Evolutionary conservation across 2,797 vertebrate genomes (phyloP), one percentile per base, ranked within the genome.

Genomic region (Harpagifer antarcticus): DNA sequence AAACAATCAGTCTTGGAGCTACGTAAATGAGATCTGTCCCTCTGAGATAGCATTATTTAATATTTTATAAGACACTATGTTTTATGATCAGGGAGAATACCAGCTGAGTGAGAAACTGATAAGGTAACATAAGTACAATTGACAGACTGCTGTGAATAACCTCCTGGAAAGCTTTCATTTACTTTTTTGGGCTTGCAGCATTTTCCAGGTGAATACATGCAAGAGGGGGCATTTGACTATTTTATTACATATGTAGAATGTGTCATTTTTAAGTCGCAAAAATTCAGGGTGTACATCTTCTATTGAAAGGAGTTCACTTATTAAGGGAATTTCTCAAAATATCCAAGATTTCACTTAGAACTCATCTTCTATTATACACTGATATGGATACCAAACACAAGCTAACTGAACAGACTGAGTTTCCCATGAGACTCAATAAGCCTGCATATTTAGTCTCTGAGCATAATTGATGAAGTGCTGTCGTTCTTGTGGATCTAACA

Each of bases 381-480:
- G 23, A 71, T 54, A 43, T 14, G 9, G 49, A 79, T 57, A 47
- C 52, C 48, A 86, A 72, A 71, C 61, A 71, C 44, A 1, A 37
- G 62, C 74, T 61, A 19, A 40, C 56, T 7, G 65, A 84, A 48
- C 33, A 60, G 58, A 74, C 71, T 52, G 68, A 65, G 59, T 14
- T 57, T 87, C 86, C 82, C 82, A n/a, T 6, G 76, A 84, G 63
- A 86, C 37, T 69, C 74, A 84, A 59, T 72, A 70, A 67, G 55
- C 64, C 78, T 52, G 50, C 58, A 55, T 72, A 72, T 87, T 89
- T 72, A 84, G 74, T 66, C 47, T 76, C 66, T 56, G 67, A 74
- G 78, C 76, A 84, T 86, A 90, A 87, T 78, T 88, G 78, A 89
- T 86, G 77, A 88, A 69, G 57, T 62, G 76, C 64, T 75, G 76